A percentile compares a stretch with the other conserved stretches of the same genome.
Conservation (phyloP, 2,888 invertebrate genomes). For the Spilarctia lutea region DNA sequence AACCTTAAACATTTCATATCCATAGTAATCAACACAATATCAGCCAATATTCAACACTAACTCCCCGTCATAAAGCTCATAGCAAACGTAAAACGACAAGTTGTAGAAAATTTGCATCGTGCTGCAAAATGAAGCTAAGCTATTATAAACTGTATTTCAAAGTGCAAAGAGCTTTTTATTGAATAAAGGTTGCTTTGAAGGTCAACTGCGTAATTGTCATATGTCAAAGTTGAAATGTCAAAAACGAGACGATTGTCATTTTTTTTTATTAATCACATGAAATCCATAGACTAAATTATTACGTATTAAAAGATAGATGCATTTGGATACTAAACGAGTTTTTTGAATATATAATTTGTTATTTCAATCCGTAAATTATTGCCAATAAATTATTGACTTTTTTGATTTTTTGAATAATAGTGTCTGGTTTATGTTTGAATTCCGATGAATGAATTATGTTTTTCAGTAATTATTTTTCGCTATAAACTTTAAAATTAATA, state of each 20-base stretch:
- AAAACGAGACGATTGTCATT: constrained; percentile 68
- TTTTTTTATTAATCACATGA: background rate
- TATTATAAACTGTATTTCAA: constrained; percentile 50
- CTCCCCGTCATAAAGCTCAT: constrained; percentile 39
- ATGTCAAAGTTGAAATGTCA: constrained; percentile 71
- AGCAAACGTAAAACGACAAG: constrained; percentile 54
- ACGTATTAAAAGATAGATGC: constrained; percentile 33
- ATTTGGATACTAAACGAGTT: constrained; percentile 37
- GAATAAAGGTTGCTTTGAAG: constrained; percentile 30
- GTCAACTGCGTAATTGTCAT: constrained; percentile 66
- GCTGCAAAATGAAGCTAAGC: constrained; percentile 48
- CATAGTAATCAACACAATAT: constrained; percentile 35
- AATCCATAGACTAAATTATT: background rate
- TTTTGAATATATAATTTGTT: constrained; percentile 25
- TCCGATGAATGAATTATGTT: constrained; percentile 18
- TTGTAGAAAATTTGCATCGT: constrained; percentile 60
- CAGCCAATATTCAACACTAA: constrained; percentile 60
- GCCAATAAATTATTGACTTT: constrained; percentile 35
- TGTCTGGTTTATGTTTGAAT: constrained; percentile 16
- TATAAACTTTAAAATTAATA: background rate
- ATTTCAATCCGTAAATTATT: constrained; percentile 38
- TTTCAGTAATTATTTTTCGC: constrained; percentile 3
- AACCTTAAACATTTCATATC: constrained; percentile 69
- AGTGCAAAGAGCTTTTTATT: constrained; percentile 27
- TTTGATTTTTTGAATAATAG: constrained; percentile 17